Conservation (phyloP, 2,113 vertebrate species). For the Pholis gunnellus region DNA sequence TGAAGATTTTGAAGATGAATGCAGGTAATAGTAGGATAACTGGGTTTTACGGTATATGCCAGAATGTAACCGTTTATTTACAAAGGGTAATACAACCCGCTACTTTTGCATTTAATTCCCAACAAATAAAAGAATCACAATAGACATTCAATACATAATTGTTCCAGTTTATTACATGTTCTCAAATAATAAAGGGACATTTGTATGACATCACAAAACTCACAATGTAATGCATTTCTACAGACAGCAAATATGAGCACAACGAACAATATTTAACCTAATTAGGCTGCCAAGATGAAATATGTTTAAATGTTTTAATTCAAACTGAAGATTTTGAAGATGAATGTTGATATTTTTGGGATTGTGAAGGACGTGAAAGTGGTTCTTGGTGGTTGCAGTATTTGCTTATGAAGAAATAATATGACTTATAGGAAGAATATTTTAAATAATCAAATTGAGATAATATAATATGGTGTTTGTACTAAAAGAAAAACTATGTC, state of each 20-base stretch:
- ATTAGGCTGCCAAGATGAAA: constrained; percentile 4
- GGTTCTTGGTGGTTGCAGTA: not conserved
- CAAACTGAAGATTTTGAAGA: not conserved
- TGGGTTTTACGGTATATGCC: too few relatives aligned
- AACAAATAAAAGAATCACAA: too few relatives aligned
- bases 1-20: not conserved
- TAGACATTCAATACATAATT: too few relatives aligned
- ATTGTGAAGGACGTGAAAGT: not conserved
- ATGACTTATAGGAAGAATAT: not conserved
- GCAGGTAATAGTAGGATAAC: too few relatives aligned
- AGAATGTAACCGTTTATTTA: too few relatives aligned
- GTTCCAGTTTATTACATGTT: too few relatives aligned
- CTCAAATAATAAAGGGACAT: too few relatives aligned
- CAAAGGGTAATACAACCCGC: too few relatives aligned
- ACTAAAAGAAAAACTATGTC: not conserved
- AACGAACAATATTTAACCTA: not conserved
- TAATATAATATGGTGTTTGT: not conserved
- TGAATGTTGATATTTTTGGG: not conserved
- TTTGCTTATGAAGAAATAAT: not conserved
- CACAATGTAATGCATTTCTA: too few relatives aligned
- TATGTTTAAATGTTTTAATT: constrained; percentile 18
- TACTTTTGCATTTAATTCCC: too few relatives aligned
- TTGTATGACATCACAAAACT: too few relatives aligned
- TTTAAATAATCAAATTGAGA: not conserved
- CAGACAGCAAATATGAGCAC: not conserved